Evolutionary conservation across 2,797 vertebrate species (phyloP).

Genomic region (Xyrichtys novacula): DNA sequence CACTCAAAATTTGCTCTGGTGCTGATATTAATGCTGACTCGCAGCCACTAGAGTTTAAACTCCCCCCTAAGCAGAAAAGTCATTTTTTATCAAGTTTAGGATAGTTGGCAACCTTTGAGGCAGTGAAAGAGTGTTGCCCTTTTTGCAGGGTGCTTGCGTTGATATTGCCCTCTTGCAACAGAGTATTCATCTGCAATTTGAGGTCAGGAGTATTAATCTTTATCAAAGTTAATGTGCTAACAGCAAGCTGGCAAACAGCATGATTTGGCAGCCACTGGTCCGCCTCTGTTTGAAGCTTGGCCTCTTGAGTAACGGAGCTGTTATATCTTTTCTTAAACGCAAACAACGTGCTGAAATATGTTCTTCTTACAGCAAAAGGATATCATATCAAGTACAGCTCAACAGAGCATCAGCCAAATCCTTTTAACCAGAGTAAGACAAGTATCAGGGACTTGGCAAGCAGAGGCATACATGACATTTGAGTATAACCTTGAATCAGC

Average conservation of each 20-base stretch:
- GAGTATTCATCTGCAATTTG: slow-evolving; percentile 18
- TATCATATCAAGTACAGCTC: slow-evolving; percentile 21
- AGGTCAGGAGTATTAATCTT: slow-evolving; percentile 39
- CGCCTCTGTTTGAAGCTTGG: slow-evolving; percentile 27
- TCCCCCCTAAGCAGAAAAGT: slow-evolving; percentile 50
- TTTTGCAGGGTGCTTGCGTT: neutral
- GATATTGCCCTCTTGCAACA: slow-evolving; percentile 1
- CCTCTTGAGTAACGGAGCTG: slow-evolving; percentile 17
- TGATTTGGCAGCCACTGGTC: slow-evolving; percentile 49
- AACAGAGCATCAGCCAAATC: neutral
- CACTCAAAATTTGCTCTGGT: slow-evolving; percentile 5
- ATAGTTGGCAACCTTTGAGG: slow-evolving; percentile 8
- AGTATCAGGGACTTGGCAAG: neutral
- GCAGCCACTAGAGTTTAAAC: slow-evolving; percentile 29
- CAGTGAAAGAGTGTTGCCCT: neutral
- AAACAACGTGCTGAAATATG: slow-evolving; percentile 3
- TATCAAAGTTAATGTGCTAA: slow-evolving; percentile 51
- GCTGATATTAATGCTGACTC: slow-evolving; percentile 45
- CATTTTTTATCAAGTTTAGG: slow-evolving; percentile 13
- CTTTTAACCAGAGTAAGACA: neutral
- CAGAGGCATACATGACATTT: neutral
- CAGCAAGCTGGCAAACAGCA: slow-evolving; percentile 43
- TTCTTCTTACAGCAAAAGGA: neutral
- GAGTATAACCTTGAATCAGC: slow-evolving; percentile 32
- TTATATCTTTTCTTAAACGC: slow-evolving; percentile 7